Conservation (phyloP, 2,797 vertebrate species). For the Buceros bicornis region DNA sequence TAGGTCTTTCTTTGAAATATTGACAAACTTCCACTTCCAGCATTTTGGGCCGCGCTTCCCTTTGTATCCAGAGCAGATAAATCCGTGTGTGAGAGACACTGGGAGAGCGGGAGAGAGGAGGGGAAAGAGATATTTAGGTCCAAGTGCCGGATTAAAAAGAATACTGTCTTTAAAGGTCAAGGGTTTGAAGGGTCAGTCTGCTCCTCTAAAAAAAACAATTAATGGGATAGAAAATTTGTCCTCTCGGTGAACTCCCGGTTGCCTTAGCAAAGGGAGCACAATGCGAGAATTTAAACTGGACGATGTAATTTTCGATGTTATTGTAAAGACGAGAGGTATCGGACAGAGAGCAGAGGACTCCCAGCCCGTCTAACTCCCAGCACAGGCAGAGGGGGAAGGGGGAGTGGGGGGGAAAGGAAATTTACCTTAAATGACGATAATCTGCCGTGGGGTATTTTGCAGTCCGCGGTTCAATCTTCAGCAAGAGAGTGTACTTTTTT, state of each 20-base stretch:
- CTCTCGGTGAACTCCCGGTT: conserved; percentile 92
- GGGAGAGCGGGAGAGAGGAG: not conserved
- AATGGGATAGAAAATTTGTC: conserved; percentile 95
- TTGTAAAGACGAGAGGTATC: conserved; percentile 48
- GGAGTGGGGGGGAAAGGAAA: conserved; percentile 6
- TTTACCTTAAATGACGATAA: conserved; percentile 80
- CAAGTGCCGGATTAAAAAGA: conserved; percentile 78
- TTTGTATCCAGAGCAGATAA: conserved; percentile 68
- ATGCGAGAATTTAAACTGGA: conserved; percentile 78
- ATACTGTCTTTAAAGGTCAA: conserved; percentile 87
- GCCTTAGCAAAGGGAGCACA: conserved; percentile 82
- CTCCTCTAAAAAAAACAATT: conserved; percentile 85
- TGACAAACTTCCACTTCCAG: conserved; percentile 74
- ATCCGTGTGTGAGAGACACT: conserved; percentile 42
- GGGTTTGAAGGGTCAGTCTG: conserved; percentile 88
- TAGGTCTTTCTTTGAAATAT: conserved; percentile 79
- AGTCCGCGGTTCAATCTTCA: conserved; percentile 70
- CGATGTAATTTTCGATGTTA: conserved; percentile 75
- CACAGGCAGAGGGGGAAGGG: not conserved
- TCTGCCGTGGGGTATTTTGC: conserved; percentile 77
- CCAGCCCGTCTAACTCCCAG: not conserved
- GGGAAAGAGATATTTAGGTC: conserved; percentile 56
- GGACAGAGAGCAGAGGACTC: not conserved
- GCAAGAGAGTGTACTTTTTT: conserved; percentile 74
- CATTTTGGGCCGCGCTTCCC: conserved; percentile 30